Base-by-base conservation (phyloP, 2,888 invertebrate species). In the Ganaspis brasiliensis region DNA sequence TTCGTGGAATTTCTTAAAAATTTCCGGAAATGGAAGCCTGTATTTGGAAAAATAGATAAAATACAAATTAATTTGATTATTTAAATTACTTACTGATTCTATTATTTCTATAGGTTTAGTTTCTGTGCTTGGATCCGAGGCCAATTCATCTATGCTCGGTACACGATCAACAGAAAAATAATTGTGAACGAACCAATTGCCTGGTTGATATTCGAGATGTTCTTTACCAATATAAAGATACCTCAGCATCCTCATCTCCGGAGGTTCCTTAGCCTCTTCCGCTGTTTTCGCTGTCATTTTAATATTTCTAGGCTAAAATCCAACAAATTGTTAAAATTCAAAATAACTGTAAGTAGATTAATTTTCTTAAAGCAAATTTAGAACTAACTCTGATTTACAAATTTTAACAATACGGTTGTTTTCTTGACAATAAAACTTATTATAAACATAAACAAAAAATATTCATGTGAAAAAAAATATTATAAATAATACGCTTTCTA, bases 211-310 rank as follows among this genome's bases (percentile, higher is more conserved):
- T 77, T 92, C 92, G 0, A 93, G 93, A 16, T 91, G 81, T 82
- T 93, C 93, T 85, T 91, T 92, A 1, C 94, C 94, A 72, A 93
- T 92, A 81, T 93, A 93, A 9, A 94, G 87, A 83, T 92, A 94
- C 72, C 94, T 91, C 52, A 91, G 90, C 77, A 94, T 86, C 72
- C 92, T 90, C 80, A 92, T 92, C 75, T 90, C 91, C 6, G 78
- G 77, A 14, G 74, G 74, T n/a, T 79, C 77, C 26, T 73, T 63
- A 9, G 40, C 63, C 57, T 78, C 78, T 74, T 73, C 76, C 16
- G 71, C 24, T 55, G 76, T 77, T 72, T 74, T 55, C 21, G 73
- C 52, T 31, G 77, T 76, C 81, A 81, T 81, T 75, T 63, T 77
- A 72, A 45, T 55, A 56, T 59, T 61, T 79, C 73, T 31, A 31